phyloP scores from a whole-genome alignment of 2,113 vertebrate species.

The Limnothrissa miodon region DNA sequence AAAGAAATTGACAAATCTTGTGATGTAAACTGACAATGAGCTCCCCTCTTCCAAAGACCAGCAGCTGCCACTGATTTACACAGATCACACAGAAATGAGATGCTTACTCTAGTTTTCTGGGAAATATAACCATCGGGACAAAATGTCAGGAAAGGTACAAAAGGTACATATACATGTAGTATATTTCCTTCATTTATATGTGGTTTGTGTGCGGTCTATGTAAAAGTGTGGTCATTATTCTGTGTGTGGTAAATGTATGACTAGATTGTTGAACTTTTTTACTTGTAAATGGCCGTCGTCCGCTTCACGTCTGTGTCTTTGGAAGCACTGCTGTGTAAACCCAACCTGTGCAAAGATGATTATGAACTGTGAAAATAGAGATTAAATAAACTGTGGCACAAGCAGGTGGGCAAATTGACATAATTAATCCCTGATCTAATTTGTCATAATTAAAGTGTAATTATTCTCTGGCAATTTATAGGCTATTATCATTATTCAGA shows the following conservation, averaged over 20 bases:
- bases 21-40: too few species aligned
- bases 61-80: too few species aligned
- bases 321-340: not conserved
- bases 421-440: conserved; percentile 15
- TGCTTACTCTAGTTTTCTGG: too few species aligned
- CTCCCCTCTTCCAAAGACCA: too few species aligned
- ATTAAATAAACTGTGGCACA: not conserved
- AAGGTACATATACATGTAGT: too few species aligned
- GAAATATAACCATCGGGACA: not conserved
- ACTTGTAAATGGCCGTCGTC: not conserved
- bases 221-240: too few species aligned
- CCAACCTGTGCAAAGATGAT: not conserved
- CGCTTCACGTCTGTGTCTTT: not conserved
- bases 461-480: not conserved
- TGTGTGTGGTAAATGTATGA: not conserved
- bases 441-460: conserved; percentile 13
- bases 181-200: too few species aligned
- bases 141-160: not conserved
- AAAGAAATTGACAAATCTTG: too few species aligned
- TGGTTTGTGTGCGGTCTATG: too few species aligned
- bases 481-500: conserved; percentile 10
- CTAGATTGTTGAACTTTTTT: not conserved
- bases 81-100: not conserved
- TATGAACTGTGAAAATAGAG: conserved; percentile 3
- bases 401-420: not conserved